Evolutionary conservation across 2,113 vertebrate genomes (phyloP).

Genomic region (Lamprologus tigripictilis): DNA sequence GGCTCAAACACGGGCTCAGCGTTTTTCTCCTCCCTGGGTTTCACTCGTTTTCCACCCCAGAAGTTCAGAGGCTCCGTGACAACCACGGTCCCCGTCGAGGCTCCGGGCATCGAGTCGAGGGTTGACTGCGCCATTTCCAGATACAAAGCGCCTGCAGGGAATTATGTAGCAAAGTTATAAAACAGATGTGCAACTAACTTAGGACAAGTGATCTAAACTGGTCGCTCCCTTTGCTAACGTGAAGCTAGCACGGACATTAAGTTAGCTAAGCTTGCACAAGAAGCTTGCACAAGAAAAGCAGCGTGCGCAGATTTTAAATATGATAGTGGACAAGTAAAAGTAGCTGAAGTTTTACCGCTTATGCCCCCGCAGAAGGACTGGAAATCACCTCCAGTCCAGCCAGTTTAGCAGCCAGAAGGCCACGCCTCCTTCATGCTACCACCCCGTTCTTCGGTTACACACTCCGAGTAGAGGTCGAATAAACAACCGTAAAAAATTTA

Average conservation of each 20-base stretch:
- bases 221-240: neutral
- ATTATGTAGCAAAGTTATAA: neutral
- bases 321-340: neutral
- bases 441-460: neutral
- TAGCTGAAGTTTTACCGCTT: neutral
- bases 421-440: neutral
- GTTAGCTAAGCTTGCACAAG: neutral
- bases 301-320: neutral
- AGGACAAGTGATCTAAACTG: no score
- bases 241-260: neutral
- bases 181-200: neutral
- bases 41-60: constrained; percentile 76
- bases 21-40: constrained; percentile 62
- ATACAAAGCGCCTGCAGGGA: neutral
- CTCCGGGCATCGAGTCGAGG: constrained; percentile 48
- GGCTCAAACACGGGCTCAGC: constrained; percentile 83
- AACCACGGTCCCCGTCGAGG: constrained; percentile 67
- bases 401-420: neutral
- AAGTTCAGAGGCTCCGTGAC: constrained; percentile 80
- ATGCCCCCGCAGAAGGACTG: neutral
- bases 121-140: constrained; percentile 57
- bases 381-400: no score
- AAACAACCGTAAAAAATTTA: no score
- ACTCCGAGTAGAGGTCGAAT: neutral
- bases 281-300: neutral